Base-by-base conservation (phyloP, 2,113 vertebrate species). In the Salvelinus fontinalis region DNA sequence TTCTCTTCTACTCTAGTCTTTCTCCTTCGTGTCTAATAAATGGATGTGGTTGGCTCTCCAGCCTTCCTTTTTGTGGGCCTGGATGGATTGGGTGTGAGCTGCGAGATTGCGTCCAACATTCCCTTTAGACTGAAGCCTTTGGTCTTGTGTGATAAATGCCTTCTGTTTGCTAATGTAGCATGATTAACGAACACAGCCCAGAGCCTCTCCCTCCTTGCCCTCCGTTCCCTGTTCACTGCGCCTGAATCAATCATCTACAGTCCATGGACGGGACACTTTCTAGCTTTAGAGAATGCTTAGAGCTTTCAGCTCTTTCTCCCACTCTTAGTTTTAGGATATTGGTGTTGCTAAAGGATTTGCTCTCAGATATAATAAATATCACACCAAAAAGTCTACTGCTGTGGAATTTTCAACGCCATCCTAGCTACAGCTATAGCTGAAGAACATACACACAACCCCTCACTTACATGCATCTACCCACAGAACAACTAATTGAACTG, bases 81-180 rank as follows among this genome's bases (percentile, higher is more conserved):
- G 83, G 89, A 93, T 91, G 85, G 88, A 91, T 93, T 86, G 84
- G 81, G 83, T 85, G 89, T 86, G 89, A 91, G 88, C 84, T 59
- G 74, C 65, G 82, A 88, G 87, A 90, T 87, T 89, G 85, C 85
- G 90, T 91, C 88, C 88, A 89, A 84, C 86, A 86, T 89, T 90
- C 87, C 87, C 86, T 71, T 54, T 81, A 82, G 90, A 89, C 89
- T 76, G 75, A 84, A 87, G 88, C 89, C 89, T 92, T 91, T 90
- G 88, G 90, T 90, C 87, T 89, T 88, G 85, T 88, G 87, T 93
- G 92, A 93, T 90, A 89, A 92, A 92, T 93, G 88, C 86, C 88
- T 84, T 82, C 89, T 89, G 91, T 91, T 90, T 86, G 88, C 87
- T 92, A 91, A 91, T 90, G 84, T 85, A 80, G 85, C 83, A 86